Percentiles rank a stretch among this genome's conserved stretches.
phyloP scores from a whole-genome alignment of 2,888 invertebrate genomes.

The Pheosia gnoma region DNA sequence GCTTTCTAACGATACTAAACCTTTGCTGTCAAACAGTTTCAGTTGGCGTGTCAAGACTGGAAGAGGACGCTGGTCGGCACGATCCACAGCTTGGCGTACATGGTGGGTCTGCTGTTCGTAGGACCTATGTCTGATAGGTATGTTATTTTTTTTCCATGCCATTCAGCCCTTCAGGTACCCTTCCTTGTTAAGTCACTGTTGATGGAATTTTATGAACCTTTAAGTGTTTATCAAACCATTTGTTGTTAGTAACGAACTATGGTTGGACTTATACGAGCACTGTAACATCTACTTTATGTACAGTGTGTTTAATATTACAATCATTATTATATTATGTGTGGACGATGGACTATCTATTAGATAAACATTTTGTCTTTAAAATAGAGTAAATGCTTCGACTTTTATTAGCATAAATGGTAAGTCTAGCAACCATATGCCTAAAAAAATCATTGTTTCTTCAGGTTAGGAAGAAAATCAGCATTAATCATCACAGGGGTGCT shows the following conservation, averaged over 20 bases:
- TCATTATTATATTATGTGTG: no score
- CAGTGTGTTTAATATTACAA: no score
- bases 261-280: no score
- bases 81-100: conserved; percentile 87
- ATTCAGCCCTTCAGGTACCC: neutral
- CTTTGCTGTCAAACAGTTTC: conserved; percentile 75
- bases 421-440: neutral
- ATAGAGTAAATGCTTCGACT: no score
- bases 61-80: conserved; percentile 89
- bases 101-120: conserved; percentile 87
- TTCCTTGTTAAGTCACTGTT: no score
- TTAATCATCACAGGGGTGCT: conserved; percentile 59
- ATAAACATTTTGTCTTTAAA: no score
- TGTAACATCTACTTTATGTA: no score
- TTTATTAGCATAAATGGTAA: no score
- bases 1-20: neutral
- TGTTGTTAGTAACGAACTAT: no score
- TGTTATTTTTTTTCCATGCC: conserved; percentile 4
- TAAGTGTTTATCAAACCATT: no score
- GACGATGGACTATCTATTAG: no score
- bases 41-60: conserved; percentile 87
- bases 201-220: no score
- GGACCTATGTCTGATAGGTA: conserved; percentile 90
- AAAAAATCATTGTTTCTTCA: conserved; percentile 22
- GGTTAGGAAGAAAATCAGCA: conserved; percentile 64